Conservation (phyloP, 2,113 vertebrate genomes). For the Trachemys scripta region DNA sequence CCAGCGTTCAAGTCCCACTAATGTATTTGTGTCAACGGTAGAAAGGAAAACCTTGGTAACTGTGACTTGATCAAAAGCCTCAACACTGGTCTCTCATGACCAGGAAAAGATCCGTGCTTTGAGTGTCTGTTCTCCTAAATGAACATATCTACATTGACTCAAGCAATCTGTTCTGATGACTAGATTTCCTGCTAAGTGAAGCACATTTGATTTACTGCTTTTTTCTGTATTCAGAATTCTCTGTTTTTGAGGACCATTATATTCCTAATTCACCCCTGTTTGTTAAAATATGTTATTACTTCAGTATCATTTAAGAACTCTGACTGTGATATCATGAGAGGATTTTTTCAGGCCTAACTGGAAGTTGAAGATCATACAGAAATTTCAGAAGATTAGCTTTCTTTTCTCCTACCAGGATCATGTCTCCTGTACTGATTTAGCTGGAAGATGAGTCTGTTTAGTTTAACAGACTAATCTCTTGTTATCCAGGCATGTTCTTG, state of each 20-base stretch:
- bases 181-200: not conserved
- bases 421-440: not conserved
- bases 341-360: not conserved
- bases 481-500: not conserved
- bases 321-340: not conserved
- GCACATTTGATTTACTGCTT: not conserved
- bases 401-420: conserved; percentile 13
- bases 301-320: not conserved
- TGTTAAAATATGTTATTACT: not conserved
- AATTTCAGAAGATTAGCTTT: not conserved
- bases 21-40: not conserved
- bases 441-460: not conserved
- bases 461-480: conserved; percentile 12
- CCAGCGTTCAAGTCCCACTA: no score
- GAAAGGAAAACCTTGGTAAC: not conserved
- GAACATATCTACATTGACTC: not conserved
- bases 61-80: not conserved
- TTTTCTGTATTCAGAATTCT: not conserved
- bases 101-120: rapidly evolving
- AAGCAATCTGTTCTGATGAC: not conserved
- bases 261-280: not conserved
- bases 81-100: not conserved
- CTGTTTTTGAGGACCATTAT: not conserved
- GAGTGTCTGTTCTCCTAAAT: not conserved
- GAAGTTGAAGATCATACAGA: not conserved